phyloP scores from a whole-genome alignment of 2,888 invertebrate species.

The Stictocephala bisonia region DNA sequence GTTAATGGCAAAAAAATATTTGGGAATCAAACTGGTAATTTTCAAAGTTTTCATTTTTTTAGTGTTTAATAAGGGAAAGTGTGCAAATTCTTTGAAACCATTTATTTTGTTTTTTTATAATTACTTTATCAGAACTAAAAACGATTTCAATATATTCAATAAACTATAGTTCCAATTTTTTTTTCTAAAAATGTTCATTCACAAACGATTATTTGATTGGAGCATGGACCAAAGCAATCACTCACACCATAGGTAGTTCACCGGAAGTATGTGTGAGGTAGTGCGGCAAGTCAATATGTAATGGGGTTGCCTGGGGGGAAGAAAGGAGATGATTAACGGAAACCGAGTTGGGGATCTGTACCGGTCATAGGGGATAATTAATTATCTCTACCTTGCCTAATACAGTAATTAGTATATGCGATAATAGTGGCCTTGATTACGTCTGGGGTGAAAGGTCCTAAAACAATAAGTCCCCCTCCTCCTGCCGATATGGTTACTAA shows the following conservation, averaged over 20 bases:
- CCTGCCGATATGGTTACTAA: constrained; percentile 39
- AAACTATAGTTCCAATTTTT: too few species aligned
- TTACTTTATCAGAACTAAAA: too few species aligned
- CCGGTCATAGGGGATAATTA: constrained; percentile 47
- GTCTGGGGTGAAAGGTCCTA: constrained; percentile 37
- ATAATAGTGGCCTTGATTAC: constrained; percentile 45
- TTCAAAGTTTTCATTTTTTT: too few species aligned
- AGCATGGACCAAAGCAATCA: too few species aligned
- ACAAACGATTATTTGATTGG: too few species aligned
- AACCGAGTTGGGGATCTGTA: background rate
- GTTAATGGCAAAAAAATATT: too few species aligned
- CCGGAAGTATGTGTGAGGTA: constrained; percentile 17
- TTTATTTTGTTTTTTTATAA: too few species aligned
- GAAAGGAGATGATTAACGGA: constrained; percentile 31
- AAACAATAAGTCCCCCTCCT: constrained; percentile 33
- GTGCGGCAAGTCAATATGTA: constrained; percentile 33
- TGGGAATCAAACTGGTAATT: too few species aligned
- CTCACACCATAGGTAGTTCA: background rate
- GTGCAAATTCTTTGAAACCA: too few species aligned
- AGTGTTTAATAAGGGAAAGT: too few species aligned
- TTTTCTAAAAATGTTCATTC: too few species aligned
- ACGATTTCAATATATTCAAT: too few species aligned
- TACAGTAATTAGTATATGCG: constrained; percentile 50
- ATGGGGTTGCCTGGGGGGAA: constrained; percentile 21
- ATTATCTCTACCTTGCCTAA: constrained; percentile 48